Base-by-base conservation (phyloP, 2,113 vertebrate genomes). In the Puntigrus tetrazona region DNA sequence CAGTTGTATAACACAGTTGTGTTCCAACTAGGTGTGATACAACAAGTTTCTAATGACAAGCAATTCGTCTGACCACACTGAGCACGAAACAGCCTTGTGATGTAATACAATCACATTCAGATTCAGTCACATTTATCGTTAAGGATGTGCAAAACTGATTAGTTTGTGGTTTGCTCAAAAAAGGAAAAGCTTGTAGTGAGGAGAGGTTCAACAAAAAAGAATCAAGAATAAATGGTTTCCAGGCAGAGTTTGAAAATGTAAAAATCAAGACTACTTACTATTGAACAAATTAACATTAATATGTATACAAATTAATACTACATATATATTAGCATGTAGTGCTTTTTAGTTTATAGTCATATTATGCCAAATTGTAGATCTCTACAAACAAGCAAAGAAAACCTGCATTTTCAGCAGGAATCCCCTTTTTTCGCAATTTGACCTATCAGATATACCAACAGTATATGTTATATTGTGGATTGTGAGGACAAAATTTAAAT, bases 11-110 rank as follows among this genome's bases (percentile, higher is more conserved):
- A 25, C 73, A 20, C 3, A n/a, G n/a, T n/a, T 38, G 34, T 69
- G 34, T 36, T 38, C 67, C 38, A n/a, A 38, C 31, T 4, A 70
- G 45, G 27, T 75, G 45, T 50, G 73, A 77, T 77, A 34, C 63
- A 73, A 45, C n/a, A 43, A 4, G 70, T 73, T 25, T 45, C 22
- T n/a, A 73, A n/a, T 73, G 70, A 55, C 63, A 81, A 70, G 34
- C 78, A 69, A 25, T 65, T 81, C 50, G 25, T 45, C 38, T 45
- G 38, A 45, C 38, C 38, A 43, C 70, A 45, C 38, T 43, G 34
- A 41, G 38, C 22, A 73, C 13, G 13, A 45, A 73, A 73, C 3
- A 1, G 38, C n/a, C 43, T 22, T 13, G n/a, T 73, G 38, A 73
- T 45, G n/a, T 14, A 73, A 73, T 38, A 73, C 13, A 27, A 7